Percentiles rank a stretch among this genome's conserved stretches.
Conservation (phyloP, 2,888 invertebrate genomes). For the Teleiodes luculella region DNA sequence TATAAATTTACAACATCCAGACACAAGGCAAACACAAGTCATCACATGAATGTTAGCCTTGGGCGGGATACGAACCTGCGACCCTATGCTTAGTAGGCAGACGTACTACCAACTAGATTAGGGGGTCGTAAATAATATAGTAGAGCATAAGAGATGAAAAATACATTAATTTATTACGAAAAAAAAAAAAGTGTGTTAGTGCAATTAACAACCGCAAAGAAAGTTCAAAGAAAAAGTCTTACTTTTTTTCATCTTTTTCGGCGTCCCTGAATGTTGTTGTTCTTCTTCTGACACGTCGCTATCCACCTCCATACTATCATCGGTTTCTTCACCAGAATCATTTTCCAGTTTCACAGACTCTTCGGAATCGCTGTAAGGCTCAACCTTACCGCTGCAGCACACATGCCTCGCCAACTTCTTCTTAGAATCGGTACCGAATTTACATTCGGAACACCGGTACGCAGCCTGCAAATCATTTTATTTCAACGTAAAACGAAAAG, state of each 20-base stretch:
- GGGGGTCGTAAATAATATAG: too few species aligned
- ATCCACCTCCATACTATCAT: neutral
- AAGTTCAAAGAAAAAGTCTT: neutral
- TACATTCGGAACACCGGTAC: neutral
- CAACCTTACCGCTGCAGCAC: neutral
- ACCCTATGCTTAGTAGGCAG: too few species aligned
- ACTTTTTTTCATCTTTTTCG: neutral
- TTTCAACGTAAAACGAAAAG: too few species aligned
- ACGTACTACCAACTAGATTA: too few species aligned
- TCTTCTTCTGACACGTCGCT: slow-evolving; percentile 2
- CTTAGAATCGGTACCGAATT: neutral
- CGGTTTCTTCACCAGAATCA: neutral
- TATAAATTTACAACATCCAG: too few species aligned
- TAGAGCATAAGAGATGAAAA: too few species aligned
- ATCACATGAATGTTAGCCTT: too few species aligned
- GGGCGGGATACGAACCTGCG: too few species aligned
- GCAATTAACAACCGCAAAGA: neutral
- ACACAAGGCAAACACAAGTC: too few species aligned
- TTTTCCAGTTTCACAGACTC: slow-evolving; percentile 1
- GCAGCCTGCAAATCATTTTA: neutral
- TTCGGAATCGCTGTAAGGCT: neutral
- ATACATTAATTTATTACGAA: too few species aligned
- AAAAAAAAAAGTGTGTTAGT: too few species aligned
- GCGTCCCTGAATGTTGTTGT: neutral
- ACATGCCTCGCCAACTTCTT: neutral